Base-by-base conservation (phyloP, 2,888 invertebrate genomes). In the Proisotoma minuta region DNA sequence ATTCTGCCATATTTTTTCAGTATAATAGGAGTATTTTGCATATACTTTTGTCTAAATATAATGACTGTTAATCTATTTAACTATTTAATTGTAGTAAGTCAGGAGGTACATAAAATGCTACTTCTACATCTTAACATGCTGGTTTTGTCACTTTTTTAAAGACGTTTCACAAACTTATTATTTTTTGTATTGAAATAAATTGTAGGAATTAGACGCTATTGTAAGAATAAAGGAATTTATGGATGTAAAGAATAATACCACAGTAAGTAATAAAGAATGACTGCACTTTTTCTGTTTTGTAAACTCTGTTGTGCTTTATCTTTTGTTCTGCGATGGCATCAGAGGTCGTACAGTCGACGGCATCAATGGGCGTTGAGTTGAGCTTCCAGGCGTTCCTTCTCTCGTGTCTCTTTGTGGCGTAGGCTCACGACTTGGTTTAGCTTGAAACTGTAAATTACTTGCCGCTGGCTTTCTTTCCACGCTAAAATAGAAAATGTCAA, bases 331-430 rank as follows among this genome's bases (percentile, higher is more conserved):
- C 39, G 68, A 61, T 5, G 61, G 58, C 52, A 60, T 59, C 23
- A 71, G 50, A 8, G 71, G 73, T 20, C 71, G 65, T 29, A 68
- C 70, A 8, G 59, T 54, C 20, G 71, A 71, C 18, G 73, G 66
- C 76, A 71, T 72, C 27, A 75, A 63, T 34, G 75, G 75, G 57
- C 75, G 62, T 59, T 28, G 74, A 73, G 4, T 63, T 66, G 43
- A 58, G 29, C 66, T 51, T 18, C 65, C 63, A 24, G 66, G 66
- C 4, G 69, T 64, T 51, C 67, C 60, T 60, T 64, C 64, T 18
- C 57, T 18, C 22, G 49, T n/a, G 27, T 52, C 52, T 28, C 67
- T 62, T 20, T 63, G 67, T 22, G 71, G 70, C 15, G 70, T 70
- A 22, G 54, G 52, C 39, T 63, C 47, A 58, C 65, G 8, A 68